Conservation (phyloP, 2,113 vertebrate genomes). For the Oncorhynchus gorbuscha region DNA sequence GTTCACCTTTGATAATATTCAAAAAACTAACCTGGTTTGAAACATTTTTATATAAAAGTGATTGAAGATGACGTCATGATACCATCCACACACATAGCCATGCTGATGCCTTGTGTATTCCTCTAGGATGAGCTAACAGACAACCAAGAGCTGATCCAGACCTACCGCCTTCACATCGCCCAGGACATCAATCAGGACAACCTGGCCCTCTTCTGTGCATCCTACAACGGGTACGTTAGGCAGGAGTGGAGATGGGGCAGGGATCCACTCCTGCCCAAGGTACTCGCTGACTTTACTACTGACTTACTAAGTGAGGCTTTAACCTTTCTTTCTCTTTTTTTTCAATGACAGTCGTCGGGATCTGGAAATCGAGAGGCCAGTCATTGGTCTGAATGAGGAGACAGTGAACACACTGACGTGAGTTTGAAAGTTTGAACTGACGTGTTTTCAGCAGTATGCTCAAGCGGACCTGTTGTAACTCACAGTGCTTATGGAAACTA, state of each 20-base stretch:
- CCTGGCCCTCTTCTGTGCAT: conserved; percentile 88
- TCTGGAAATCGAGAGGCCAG: conserved; percentile 90
- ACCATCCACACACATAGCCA: no score
- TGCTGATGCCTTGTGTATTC: conserved; percentile 19
- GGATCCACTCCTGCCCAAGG: no score
- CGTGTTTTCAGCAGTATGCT: not conserved
- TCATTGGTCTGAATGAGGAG: conserved; percentile 81
- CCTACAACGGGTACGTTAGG: conserved; percentile 86
- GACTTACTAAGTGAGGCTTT: not conserved
- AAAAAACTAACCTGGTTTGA: not conserved
- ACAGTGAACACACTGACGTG: conserved; percentile 88
- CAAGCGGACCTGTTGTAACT: not conserved
- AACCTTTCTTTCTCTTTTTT: conserved; percentile 12
- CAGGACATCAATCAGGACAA: conserved; percentile 98
- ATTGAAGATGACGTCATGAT: no score
- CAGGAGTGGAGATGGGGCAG: not conserved
- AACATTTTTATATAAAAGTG: not conserved
- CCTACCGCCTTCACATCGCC: conserved; percentile 91
- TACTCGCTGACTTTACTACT: not conserved
- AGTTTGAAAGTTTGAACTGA: conserved; percentile 58
- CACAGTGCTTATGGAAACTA: not conserved
- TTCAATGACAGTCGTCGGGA: conserved; percentile 82
- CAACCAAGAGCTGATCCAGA: conserved; percentile 94
- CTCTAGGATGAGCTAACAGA: conserved; percentile 90
- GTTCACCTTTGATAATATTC: conserved; percentile 22